These are phyloP conservation scores for Accipiter virgatus DNA, from an alignment of 2,113 vertebrate species.

Conservation along the genomic window DNA sequence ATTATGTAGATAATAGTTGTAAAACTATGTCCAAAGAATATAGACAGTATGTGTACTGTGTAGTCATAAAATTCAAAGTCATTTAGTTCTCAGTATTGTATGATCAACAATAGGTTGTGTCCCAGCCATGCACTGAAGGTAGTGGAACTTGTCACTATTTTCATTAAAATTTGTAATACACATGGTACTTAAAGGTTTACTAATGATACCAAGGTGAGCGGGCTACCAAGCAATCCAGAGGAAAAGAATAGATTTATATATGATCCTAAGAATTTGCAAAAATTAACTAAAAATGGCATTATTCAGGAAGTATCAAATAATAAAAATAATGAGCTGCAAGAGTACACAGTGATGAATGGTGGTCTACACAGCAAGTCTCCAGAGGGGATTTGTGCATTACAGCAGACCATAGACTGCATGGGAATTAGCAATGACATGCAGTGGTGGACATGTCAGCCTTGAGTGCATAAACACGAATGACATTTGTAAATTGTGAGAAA, in stretches of 20 bases:
- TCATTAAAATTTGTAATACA: not conserved
- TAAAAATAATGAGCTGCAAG: not conserved
- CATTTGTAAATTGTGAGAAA: not conserved
- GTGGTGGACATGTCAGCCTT: not conserved
- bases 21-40: not conserved
- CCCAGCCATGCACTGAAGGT: not conserved
- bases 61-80: not conserved
- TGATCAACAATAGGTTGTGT: not conserved
- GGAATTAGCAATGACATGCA: not conserved
- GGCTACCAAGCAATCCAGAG: not conserved
- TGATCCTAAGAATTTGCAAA: not conserved
- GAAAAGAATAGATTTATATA: not conserved
- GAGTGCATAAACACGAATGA: not conserved
- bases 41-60: not conserved
- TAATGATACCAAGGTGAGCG: not conserved
- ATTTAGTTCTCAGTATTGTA: not conserved
- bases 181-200: not conserved
- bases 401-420: not conserved
- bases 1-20: not conserved
- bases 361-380: not conserved
- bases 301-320: not conserved
- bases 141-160: not conserved
- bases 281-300: accelerated
- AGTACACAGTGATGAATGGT: not conserved
- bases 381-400: not conserved